Conservation (phyloP, 2,113 vertebrate genomes). For the Delphinus delphis region DNA sequence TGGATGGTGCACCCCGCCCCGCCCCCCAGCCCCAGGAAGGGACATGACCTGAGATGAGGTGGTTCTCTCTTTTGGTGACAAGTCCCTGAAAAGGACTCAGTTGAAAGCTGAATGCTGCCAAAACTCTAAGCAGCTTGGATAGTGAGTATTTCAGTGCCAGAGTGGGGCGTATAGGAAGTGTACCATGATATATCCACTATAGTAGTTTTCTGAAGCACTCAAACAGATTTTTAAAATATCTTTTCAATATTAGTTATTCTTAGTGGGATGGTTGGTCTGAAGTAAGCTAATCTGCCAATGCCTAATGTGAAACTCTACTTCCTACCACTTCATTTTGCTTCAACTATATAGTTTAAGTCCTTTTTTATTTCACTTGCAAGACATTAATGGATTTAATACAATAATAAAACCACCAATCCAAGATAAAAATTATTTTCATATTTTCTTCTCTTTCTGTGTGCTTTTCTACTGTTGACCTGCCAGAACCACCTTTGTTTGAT, state of each 20-base stretch:
- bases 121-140: neutral
- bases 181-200: neutral
- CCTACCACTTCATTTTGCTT: neutral
- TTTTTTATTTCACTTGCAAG: neutral
- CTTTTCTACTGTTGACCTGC: neutral
- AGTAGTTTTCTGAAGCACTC: neutral
- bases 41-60: neutral
- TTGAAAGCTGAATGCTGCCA: neutral
- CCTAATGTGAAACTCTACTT: neutral
- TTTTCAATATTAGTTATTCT: neutral
- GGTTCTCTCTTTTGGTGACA: neutral
- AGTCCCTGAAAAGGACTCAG: neutral
- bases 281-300: neutral
- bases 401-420: neutral
- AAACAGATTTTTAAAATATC: neutral
- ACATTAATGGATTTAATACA: neutral
- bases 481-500: neutral
- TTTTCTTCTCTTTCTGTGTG: neutral
- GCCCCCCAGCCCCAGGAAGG: neutral
- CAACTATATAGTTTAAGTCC: neutral
- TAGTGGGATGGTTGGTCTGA: neutral
- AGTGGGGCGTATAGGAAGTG: neutral
- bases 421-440: neutral
- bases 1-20: no score
- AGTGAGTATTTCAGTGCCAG: neutral